Conservation (phyloP, 2,797 vertebrate genomes). For the Podarcis siculus region DNA sequence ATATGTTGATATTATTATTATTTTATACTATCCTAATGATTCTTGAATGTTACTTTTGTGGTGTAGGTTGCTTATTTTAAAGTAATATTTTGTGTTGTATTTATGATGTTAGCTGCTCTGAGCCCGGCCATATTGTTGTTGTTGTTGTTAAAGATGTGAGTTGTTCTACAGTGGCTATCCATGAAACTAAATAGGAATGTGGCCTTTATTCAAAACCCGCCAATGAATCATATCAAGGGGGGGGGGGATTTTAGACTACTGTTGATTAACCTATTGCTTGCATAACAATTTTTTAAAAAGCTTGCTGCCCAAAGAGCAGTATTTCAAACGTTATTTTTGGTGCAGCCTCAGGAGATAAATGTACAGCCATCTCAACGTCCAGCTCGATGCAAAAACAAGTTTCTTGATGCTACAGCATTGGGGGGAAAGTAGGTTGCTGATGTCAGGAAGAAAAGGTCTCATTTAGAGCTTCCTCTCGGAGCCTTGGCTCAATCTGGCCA, state of each 20-base stretch:
- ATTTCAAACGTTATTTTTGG: background rate
- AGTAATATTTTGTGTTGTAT: too few relatives aligned
- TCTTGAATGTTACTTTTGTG: too few relatives aligned
- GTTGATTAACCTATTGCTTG: background rate
- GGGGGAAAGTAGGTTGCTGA: background rate
- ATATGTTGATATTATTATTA: too few relatives aligned
- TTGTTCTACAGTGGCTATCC: too few relatives aligned
- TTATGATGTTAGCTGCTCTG: too few relatives aligned
- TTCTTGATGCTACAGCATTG: background rate
- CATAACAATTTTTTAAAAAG: background rate
- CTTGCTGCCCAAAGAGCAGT: background rate
- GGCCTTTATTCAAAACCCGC: background rate
- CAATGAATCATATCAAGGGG: background rate
- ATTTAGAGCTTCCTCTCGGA: background rate
- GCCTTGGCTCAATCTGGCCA: background rate
- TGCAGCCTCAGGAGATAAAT: background rate
- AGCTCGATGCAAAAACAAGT: background rate
- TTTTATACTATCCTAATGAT: too few relatives aligned
- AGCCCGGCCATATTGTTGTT: too few relatives aligned
- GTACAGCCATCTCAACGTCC: background rate
- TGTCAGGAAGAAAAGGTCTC: conserved; percentile 8
- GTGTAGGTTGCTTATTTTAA: too few relatives aligned
- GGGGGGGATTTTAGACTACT: background rate
- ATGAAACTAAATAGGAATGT: background rate
- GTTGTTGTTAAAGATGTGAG: too few relatives aligned